Evolutionary conservation across 2,113 vertebrate genomes (phyloP).

Genomic region (Gallinago media): DNA sequence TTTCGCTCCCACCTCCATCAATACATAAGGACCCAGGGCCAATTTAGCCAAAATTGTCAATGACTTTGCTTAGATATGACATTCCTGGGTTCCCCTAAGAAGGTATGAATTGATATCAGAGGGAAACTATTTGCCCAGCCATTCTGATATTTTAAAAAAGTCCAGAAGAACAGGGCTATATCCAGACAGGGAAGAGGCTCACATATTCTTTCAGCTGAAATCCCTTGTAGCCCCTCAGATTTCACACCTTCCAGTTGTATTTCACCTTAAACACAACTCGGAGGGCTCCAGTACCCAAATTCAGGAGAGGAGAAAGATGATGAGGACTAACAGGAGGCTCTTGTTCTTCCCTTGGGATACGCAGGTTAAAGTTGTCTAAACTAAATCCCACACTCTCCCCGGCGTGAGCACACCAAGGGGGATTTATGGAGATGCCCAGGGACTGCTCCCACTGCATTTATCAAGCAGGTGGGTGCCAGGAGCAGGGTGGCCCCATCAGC

Average conservation of each 20-base stretch:
- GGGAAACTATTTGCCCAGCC: background rate
- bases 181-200: background rate
- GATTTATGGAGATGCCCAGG: background rate
- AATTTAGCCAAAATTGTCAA: background rate
- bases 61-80: background rate
- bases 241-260: background rate
- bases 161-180: background rate
- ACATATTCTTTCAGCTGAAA: background rate
- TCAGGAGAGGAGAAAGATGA: rapidly evolving
- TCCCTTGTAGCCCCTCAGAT: background rate
- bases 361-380: background rate
- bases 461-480: background rate
- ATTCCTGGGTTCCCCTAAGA: slow-evolving; percentile 12
- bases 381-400: background rate
- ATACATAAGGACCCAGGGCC: background rate
- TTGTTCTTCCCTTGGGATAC: background rate
- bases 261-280: background rate
- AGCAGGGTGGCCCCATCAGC: rapidly evolving
- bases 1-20: background rate
- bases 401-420: rapidly evolving
- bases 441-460: rapidly evolving
- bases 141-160: background rate
- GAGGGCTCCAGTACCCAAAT: background rate
- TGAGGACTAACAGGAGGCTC: background rate
- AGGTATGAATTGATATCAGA: slow-evolving; percentile 29